A percentile compares a stretch with the other conserved stretches of the same genome.
These are phyloP conservation scores for Aegotheles bennettii DNA, from an alignment of 2,113 vertebrate species.

Conservation along the genomic window DNA sequence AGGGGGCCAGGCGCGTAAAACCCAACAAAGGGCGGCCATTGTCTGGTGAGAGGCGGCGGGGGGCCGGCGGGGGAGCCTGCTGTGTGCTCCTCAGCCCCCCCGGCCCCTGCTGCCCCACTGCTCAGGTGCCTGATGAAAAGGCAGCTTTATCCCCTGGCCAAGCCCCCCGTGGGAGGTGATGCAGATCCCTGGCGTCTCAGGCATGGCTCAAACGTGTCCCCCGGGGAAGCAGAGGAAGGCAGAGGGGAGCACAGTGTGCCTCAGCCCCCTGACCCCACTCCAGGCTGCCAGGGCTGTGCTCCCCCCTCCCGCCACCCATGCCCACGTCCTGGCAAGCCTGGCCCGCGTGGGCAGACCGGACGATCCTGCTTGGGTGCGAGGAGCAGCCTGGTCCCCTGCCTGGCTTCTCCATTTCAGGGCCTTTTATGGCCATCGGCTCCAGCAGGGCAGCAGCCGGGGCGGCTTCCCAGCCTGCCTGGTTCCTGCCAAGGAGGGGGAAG, in stretches of 20 bases:
- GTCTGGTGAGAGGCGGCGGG: background rate
- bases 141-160: background rate
- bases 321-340: background rate
- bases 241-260: background rate
- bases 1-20: background rate
- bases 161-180: background rate
- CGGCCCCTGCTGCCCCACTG: background rate
- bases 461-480: background rate
- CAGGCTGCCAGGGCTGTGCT: rapidly evolving
- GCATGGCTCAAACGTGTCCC: rapidly evolving
- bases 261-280: background rate
- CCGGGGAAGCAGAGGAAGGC: background rate
- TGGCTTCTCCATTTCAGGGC: constrained; percentile 15
- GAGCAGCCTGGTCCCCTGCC: background rate
- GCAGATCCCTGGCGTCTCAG: rapidly evolving
- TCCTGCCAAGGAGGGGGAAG: background rate
- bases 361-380: background rate
- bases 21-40: constrained; percentile 22
- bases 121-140: constrained; percentile 36
- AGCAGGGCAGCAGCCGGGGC: background rate
- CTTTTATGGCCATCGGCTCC: constrained; percentile 56
- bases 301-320: background rate
- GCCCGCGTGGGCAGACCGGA: background rate
- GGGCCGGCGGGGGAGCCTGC: background rate
- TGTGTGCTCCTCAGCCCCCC: background rate